phyloP scores from a whole-genome alignment of 1,140 invertebrate genomes.

The Lepidurus arcticus region DNA sequence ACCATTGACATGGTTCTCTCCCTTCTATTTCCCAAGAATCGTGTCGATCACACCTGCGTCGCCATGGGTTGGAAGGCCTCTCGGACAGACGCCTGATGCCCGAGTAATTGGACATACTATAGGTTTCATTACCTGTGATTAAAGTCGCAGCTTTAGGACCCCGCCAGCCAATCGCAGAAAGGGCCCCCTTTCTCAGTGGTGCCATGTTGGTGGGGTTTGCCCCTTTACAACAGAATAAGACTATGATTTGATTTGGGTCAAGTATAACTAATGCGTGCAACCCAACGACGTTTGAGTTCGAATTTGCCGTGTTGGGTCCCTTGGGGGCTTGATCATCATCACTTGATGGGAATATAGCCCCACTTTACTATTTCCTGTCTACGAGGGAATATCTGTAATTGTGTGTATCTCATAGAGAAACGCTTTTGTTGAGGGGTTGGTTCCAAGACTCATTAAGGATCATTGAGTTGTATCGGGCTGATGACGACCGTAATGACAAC shows the following conservation, averaged over 20 bases:
- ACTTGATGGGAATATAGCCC: not conserved
- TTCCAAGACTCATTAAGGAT: not conserved
- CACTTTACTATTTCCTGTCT: slow-evolving; percentile 1
- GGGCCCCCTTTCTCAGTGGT: not conserved
- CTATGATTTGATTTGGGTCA: slow-evolving; percentile 19
- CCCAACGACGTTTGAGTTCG: not conserved
- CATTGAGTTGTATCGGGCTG: slow-evolving; percentile 1
- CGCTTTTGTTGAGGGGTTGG: not conserved
- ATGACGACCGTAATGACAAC: not conserved
- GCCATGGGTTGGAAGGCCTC: not conserved
- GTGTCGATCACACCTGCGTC: slow-evolving; percentile 17
- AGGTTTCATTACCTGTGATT: slow-evolving; percentile 22
- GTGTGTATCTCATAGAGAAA: not conserved
- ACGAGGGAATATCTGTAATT: not conserved
- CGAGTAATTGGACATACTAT: slow-evolving; percentile 12
- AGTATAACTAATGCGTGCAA: not conserved
- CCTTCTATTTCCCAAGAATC: not conserved
- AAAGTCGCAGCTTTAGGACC: not conserved
- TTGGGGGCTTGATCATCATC: not conserved
- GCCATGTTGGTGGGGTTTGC: not conserved
- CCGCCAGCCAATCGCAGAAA: slow-evolving; percentile 12
- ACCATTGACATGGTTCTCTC: not conserved
- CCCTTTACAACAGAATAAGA: slow-evolving; percentile 4
- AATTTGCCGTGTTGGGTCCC: not conserved
- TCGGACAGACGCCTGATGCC: slow-evolving; percentile 8